A percentile compares a stretch with the other conserved stretches of the same genome.
These are phyloP conservation scores for Gymnoscelis rufifasciata DNA, from an alignment of 2,888 invertebrate species.

Conservation along the genomic window DNA sequence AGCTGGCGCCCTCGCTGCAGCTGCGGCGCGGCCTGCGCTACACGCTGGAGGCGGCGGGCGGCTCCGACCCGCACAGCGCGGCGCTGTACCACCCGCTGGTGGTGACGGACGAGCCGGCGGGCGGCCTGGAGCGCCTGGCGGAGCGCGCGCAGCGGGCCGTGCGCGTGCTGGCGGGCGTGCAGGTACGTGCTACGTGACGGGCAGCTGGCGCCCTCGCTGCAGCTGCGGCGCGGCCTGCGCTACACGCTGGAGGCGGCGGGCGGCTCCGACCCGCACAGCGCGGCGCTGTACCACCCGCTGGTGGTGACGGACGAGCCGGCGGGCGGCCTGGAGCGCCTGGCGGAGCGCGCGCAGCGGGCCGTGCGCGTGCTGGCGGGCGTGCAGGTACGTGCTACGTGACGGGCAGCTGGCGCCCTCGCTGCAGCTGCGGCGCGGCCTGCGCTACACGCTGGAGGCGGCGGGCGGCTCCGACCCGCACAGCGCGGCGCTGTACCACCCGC, in stretches of 20 bases:
- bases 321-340: conserved; percentile 91
- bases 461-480: conserved; percentile 79
- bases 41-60: conserved; percentile 81
- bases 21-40: conserved; percentile 91
- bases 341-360: conserved; percentile 54
- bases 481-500: conserved; percentile 90
- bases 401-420: too few relatives aligned
- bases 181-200: too few relatives aligned
- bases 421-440: too few relatives aligned
- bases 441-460: too few relatives aligned
- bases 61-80: neutral
- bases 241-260: conserved; percentile 32
- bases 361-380: conserved; percentile 89
- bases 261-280: conserved; percentile 80
- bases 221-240: too few relatives aligned
- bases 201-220: too few relatives aligned
- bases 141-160: conserved; percentile 62
- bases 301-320: conserved; percentile 91
- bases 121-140: conserved; percentile 90
- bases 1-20: conserved; percentile 91
- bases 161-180: conserved; percentile 87
- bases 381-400: too few relatives aligned
- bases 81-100: conserved; percentile 91
- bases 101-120: conserved; percentile 89
- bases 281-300: conserved; percentile 91